Conservation (phyloP, 2,113 vertebrate genomes). For the Antigone vipio region DNA sequence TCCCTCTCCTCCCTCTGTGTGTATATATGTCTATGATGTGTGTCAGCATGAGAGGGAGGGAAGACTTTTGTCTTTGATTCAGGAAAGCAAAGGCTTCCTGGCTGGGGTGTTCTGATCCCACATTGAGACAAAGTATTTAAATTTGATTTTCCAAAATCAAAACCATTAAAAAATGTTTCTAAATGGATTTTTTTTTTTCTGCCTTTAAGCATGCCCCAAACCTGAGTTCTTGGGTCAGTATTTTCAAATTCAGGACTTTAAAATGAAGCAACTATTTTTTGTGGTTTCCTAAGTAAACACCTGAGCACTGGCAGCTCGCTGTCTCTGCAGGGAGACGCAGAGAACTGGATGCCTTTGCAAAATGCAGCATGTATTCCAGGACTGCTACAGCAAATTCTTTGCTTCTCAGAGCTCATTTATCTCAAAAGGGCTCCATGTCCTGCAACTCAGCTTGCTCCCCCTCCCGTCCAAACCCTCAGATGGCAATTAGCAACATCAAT, state of each 20-base stretch:
- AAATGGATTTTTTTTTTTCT: not conserved
- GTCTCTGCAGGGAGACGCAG: not conserved
- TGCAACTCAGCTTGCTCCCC: not conserved
- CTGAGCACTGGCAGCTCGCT: not conserved
- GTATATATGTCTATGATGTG: not conserved
- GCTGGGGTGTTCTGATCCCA: not conserved
- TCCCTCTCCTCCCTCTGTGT: not conserved
- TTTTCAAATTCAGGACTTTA: not conserved
- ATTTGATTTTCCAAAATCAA: not conserved
- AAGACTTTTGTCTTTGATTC: not conserved
- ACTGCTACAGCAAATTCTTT: not conserved
- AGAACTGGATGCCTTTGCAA: not conserved
- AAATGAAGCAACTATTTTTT: not conserved
- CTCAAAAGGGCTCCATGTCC: not conserved
- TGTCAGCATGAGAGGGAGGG: not conserved
- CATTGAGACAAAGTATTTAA: not conserved
- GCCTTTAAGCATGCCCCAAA: not conserved
- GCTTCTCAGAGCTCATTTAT: not conserved
- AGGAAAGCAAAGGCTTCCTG: not conserved
- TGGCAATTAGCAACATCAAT: slow-evolving; percentile 35
- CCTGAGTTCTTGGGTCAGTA: not conserved
- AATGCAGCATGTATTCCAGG: not conserved
- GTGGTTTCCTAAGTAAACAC: not conserved
- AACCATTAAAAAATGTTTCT: not conserved
- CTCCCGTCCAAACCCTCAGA: not conserved